phyloP scores from a whole-genome alignment of 2,113 vertebrate genomes.

The Neolamprologus fasciatus region DNA sequence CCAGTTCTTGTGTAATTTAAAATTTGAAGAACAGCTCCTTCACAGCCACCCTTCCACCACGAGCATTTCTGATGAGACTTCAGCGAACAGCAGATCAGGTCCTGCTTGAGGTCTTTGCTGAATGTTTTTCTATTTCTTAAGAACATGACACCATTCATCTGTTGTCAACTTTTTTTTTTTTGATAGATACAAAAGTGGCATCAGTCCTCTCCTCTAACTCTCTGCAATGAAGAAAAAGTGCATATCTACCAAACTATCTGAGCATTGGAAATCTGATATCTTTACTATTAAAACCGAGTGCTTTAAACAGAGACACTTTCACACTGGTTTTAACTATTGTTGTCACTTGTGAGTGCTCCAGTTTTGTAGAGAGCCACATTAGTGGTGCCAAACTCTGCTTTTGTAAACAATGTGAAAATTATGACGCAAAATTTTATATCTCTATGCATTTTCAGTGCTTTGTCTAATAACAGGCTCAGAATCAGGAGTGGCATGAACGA shows the following conservation, averaged over 20 bases:
- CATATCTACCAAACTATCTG: not conserved
- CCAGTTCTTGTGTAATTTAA: not conserved
- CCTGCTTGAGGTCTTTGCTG: not conserved
- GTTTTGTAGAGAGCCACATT: not conserved
- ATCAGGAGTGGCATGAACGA: not conserved
- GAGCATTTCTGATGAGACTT: not conserved
- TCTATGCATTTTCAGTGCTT: not conserved
- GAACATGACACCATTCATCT: not conserved
- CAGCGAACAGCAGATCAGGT: not conserved
- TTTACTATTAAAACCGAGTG: fast-evolving
- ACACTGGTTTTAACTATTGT: not conserved
- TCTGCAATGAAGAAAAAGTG: not conserved
- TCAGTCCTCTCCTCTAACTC: not conserved
- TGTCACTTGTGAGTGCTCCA: not conserved
- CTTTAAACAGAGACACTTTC: not conserved
- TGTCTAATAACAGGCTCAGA: not conserved
- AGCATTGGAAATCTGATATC: not conserved
- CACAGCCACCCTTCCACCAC: not conserved
- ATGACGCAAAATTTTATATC: fast-evolving
- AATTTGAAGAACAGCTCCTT: not conserved
- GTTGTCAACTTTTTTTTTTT: not conserved
- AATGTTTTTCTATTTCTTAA: not conserved
- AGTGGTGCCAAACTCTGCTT: not conserved
- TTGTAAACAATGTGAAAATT: not conserved
- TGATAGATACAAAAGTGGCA: not conserved